Base-by-base conservation (phyloP, 2,888 invertebrate genomes). In the Hypena proboscidalis region DNA sequence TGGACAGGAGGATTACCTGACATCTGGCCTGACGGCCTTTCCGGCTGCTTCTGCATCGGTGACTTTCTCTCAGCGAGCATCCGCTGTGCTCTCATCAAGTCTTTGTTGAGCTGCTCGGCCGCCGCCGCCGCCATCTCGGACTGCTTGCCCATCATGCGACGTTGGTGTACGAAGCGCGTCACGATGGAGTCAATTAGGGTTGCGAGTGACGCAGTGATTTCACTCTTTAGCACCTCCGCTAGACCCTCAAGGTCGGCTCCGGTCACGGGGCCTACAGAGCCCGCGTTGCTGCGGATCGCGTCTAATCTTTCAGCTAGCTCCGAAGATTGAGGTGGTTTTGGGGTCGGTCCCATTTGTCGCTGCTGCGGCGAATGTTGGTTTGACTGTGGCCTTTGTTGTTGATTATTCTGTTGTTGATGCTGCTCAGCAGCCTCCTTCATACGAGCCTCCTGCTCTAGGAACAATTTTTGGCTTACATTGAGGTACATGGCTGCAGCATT, bases 211-310 rank as follows among this genome's bases (percentile, higher is more conserved):
- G 96, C 93, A 13, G 96, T 95, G 58, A 98, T 95, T 90, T 98
- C 98, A 35, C 94, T 94, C 88, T 98, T 98, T 3, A 99, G 92
- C 39, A 96, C 94, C 73, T 97, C 97, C n/a, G 97, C 97, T 34
- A 99, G 92, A 37, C 96, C 95, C 77, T 97, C 97, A 4, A 98
- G 91, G 73, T 98, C 98, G 2, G 95, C 93, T 7, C 95, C 95
- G 1, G 95, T 93, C 63, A 94, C 93, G 25, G 94, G 92, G 37
- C 93, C 93, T 49, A 94, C 89, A 4, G 95, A 93, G 45, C 93
- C 93, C 14, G 94, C 92, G 61, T 93, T 94, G 67, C 92, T 94
- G 60, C 96, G 92, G 76, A 96, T 92, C 75, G 96, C 94, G 67
- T 94, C 95, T 65, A 96, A 90, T 64, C 96, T 92, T 72, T 97